Conservation (phyloP, 1,140 invertebrate species). For the Microplitis demolitor region DNA sequence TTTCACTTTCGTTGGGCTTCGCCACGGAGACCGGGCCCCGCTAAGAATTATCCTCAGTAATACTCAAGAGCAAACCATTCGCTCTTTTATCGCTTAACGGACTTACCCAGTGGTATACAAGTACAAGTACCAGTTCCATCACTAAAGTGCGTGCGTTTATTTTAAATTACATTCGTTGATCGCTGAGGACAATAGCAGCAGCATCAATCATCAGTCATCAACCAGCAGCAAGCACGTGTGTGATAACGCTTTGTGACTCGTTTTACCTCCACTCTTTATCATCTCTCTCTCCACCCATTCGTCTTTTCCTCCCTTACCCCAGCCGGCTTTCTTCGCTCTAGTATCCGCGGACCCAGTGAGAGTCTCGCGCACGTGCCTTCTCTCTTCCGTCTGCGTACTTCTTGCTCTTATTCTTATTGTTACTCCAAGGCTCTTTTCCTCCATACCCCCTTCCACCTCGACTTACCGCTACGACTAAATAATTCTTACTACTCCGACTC, state of each 20-base stretch:
- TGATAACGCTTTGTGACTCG: not conserved
- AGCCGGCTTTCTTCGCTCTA: constrained; percentile 27
- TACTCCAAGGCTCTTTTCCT: constrained; percentile 23
- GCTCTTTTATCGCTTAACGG: constrained; percentile 1
- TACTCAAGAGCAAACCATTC: too few relatives aligned
- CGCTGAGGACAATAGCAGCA: too few relatives aligned
- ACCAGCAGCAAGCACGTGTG: too few relatives aligned
- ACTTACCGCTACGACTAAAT: constrained; percentile 9
- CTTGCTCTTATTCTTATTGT: constrained; percentile 17
- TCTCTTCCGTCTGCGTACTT: not conserved
- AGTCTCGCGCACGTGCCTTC: constrained; percentile 14
- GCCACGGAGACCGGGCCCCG: constrained; percentile 58
- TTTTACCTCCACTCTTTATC: constrained; percentile 23
- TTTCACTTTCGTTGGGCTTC: constrained; percentile 64
- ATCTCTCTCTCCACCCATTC: constrained; percentile 23
- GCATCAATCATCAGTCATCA: too few relatives aligned
- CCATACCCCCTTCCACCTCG: constrained; percentile 20
- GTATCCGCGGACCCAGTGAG: constrained; percentile 22
- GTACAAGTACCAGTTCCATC: too few relatives aligned
- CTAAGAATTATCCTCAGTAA: constrained; percentile 52
- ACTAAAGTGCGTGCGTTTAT: too few relatives aligned
- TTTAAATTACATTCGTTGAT: too few relatives aligned
- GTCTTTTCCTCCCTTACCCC: constrained; percentile 25
- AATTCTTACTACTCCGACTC: constrained; percentile 1
- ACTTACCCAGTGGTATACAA: not conserved